Base-by-base conservation (phyloP, 2,888 invertebrate species). In the Scaptomyza caliginosa region DNA sequence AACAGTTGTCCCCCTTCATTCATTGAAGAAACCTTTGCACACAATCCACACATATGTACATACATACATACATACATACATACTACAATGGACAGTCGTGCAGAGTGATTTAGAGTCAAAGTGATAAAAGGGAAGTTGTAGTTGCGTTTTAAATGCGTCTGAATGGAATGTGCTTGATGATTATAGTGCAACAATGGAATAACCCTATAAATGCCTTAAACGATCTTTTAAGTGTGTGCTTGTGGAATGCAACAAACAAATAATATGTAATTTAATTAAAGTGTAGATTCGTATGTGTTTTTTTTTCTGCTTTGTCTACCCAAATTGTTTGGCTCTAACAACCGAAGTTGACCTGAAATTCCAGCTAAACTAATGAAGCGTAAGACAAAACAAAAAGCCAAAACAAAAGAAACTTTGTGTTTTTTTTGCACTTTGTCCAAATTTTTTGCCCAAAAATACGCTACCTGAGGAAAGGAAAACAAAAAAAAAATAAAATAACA, bases 291-390 rank as follows among this genome's bases (percentile, higher is more conserved):
- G 4, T 19, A 6, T 39, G 60, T n/a, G n/a, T n/a, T n/a, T n/a
- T n/a, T n/a, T n/a, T 43, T 58, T 58, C 56, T 71, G 30, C 24
- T 7, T 21, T 23, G 34, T 39, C 48, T 43, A 13, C 65, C 77
- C 19, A 24, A 36, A 32, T 10, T 60, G 49, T 60, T 39, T 32
- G 42, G 21, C 62, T 50, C 63, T 43, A 62, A 48, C 39, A 51
- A 50, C 40, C 56, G 28, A 50, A 56, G 66, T 77, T 84, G 79
- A 77, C 82, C 85, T 77, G 75, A 77, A 82, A 82, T 82, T 72
- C 75, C 77, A 67, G 73, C 67, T 79, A 84, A 78, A 71, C 83
- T 74, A 81, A 72, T 76, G 73, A 83, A 84, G 66, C 65, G 65
- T 50, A 58, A 62, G 50, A 65, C 60, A 52, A 48, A 32, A 52